Conservation (phyloP, 2,113 vertebrate species). For the Leptobrachium ailaonicum region DNA sequence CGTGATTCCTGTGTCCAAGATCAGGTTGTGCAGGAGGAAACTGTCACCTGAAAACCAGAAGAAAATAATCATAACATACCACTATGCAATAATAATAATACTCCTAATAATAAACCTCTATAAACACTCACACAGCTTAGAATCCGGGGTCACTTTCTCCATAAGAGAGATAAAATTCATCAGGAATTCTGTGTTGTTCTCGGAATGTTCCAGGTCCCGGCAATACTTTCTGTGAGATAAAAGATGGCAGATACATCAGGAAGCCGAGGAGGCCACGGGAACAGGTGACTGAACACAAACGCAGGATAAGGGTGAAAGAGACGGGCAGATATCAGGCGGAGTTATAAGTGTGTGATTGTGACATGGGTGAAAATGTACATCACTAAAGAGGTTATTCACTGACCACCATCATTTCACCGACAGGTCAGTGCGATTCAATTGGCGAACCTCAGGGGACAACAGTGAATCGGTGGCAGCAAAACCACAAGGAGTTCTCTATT, state of each 20-base stretch:
- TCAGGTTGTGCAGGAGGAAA: slow-evolving; percentile 94
- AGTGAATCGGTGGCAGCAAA: too few relatives aligned
- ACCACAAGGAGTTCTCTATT: too few relatives aligned
- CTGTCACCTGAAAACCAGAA: slow-evolving; percentile 78
- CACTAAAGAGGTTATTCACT: too few relatives aligned
- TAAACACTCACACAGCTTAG: slow-evolving; percentile 90
- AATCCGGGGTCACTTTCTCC: slow-evolving; percentile 98
- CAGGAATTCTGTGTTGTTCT: slow-evolving; percentile 98
- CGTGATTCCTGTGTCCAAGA: slow-evolving; percentile 95
- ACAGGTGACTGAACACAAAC: not conserved
- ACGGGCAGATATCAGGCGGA: not conserved
- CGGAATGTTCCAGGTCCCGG: slow-evolving; percentile 94
- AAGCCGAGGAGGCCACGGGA: not conserved
- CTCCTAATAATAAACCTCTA: not conserved
- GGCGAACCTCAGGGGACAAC: too few relatives aligned
- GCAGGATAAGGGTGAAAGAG: not conserved
- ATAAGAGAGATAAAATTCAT: slow-evolving; percentile 97
- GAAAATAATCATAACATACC: not conserved
- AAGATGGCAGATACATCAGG: not conserved
- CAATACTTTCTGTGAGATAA: slow-evolving; percentile 71
- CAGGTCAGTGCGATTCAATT: too few relatives aligned
- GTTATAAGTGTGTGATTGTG: too few relatives aligned
- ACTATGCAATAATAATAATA: not conserved
- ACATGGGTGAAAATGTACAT: not conserved
- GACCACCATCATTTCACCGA: too few relatives aligned